Conservation (phyloP, 2,888 invertebrate species). For the Caenorhabditis zanzibari region DNA sequence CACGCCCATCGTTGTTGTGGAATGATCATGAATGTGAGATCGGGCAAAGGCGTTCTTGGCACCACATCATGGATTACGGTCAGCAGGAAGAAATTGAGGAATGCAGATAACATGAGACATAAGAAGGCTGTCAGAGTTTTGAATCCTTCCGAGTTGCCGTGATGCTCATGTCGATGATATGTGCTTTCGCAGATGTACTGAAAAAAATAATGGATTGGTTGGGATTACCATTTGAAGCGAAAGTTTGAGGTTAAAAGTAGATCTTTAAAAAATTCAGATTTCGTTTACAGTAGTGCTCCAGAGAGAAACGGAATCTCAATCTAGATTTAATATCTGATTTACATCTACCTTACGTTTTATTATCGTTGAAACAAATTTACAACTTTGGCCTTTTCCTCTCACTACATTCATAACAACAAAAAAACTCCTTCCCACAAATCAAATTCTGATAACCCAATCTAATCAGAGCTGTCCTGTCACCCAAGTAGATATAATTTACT, state of each 20-base stretch:
- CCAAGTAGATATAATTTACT: too few relatives aligned
- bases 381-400: too few relatives aligned
- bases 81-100: slow-evolving; percentile 82
- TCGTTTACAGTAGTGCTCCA: too few relatives aligned
- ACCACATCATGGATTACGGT: slow-evolving; percentile 83
- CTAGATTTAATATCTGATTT: too few relatives aligned
- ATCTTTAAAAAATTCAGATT: too few relatives aligned
- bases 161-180: slow-evolving; percentile 2
- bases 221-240: too few relatives aligned
- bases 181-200: slow-evolving; percentile 21
- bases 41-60: slow-evolving; percentile 78
- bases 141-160: slow-evolving; percentile 74
- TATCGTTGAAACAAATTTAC: too few relatives aligned
- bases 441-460: neutral
- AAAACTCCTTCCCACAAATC: neutral
- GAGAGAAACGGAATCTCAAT: too few relatives aligned
- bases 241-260: too few relatives aligned
- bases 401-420: too few relatives aligned
- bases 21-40: slow-evolving; percentile 81
- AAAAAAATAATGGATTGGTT: neutral
- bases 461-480: neutral
- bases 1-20: slow-evolving; percentile 83
- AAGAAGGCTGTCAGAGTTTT: slow-evolving; percentile 80
- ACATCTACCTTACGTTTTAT: too few relatives aligned
- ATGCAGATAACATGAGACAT: slow-evolving; percentile 80